Base-by-base conservation (phyloP, 1,140 invertebrate genomes). In the Druon quercuslanigerum region DNA sequence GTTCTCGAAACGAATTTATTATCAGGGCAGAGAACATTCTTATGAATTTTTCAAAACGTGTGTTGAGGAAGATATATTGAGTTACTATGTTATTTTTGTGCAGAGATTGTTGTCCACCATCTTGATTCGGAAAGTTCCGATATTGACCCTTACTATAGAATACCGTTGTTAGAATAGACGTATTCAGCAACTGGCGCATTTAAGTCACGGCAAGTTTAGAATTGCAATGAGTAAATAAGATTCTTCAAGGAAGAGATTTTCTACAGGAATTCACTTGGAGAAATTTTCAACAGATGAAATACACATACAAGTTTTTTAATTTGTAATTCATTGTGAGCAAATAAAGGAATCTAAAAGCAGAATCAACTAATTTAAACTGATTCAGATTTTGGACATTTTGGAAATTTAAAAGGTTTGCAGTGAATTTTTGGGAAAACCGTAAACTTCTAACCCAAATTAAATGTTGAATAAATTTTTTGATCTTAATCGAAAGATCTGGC, bases 401-500 rank as follows among this genome's bases (percentile, higher is more conserved):
- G 40, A 46, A 8, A 46, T 8, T 11, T 0, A 8, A 46, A 5
- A 46, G 9, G 9, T 46, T 46, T 11, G 1, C 9, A 46, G 7
- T 9, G 40, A 9, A 46, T 46, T 46, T 46, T 46, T 9, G 40
- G 40, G 8, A 2, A 11, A 46, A 1, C 40, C 78, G 66, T 76
- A 80, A 85, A 80, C 2, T 33, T 33, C 25, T 5, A 33, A 33
- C 25, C 25, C 25, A 33, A 33, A 33, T 33, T 3, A 0, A 33
- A 33, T 33, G 5, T 3, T 33, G 2, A 33, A 33, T 2, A 2
- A 33, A 33, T 33, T 33, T 5, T 33, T 33, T 33, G 2, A 33
- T 33, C 25, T 33, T 33, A 33, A 33, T 4, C 2, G 5, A 4
- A 33, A 33, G 25, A 83, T 79, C 75, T 80, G 73, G 83, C 82